Evolutionary conservation across 2,888 invertebrate genomes (phyloP).

Genomic region (Itoplectis maculator): DNA sequence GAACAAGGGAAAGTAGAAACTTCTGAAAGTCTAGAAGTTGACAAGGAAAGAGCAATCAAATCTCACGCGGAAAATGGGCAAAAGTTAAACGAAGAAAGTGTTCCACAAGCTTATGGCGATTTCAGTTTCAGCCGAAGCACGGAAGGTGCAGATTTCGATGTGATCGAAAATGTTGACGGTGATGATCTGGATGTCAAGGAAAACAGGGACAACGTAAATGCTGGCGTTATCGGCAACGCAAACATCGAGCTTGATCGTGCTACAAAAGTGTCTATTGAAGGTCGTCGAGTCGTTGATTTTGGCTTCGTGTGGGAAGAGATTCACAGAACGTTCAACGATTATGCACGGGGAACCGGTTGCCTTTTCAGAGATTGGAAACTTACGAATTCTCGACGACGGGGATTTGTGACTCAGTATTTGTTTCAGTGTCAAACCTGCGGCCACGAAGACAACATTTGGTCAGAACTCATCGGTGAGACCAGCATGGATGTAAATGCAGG

Average conservation of each 20-base stretch:
- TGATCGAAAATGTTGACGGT: too few species aligned
- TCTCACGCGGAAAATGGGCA: too few species aligned
- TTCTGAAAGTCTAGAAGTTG: too few species aligned
- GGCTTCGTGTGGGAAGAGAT: slow-evolving; percentile 1
- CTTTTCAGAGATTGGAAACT: slow-evolving; percentile 2
- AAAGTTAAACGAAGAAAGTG: too few species aligned
- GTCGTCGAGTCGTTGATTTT: slow-evolving; percentile 23
- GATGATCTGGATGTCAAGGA: background rate
- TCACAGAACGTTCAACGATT: slow-evolving; percentile 8
- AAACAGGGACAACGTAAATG: background rate
- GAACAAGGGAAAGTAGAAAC: too few species aligned
- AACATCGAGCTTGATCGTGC: background rate
- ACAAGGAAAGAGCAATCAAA: too few species aligned
- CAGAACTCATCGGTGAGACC: slow-evolving; percentile 32
- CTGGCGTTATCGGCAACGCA: too few species aligned
- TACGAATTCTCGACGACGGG: background rate
- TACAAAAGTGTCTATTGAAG: background rate
- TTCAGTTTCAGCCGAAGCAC: too few species aligned
- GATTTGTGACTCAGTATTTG: slow-evolving; percentile 32
- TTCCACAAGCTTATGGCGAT: too few species aligned
- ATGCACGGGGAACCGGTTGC: background rate
- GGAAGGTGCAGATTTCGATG: too few species aligned
- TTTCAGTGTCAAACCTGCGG: slow-evolving; percentile 52
- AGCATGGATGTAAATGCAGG: slow-evolving; percentile 59
- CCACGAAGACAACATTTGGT: slow-evolving; percentile 56